These are phyloP conservation scores for Geopemphigus sp. DNA, from an alignment of 1,140 invertebrate species.

Conservation along the genomic window DNA sequence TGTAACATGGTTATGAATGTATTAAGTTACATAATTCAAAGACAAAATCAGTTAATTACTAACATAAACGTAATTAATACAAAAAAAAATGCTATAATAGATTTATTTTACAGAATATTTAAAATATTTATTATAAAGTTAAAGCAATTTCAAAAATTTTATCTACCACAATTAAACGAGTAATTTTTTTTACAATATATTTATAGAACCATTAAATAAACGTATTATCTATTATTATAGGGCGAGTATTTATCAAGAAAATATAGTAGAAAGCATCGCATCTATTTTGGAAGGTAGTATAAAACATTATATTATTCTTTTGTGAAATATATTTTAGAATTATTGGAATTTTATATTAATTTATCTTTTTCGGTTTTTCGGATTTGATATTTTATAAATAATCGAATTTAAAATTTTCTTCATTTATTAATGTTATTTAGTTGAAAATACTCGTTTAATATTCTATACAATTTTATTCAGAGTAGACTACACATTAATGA, in stretches of 20 bases:
- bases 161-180: slow-evolving; percentile 19
- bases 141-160: slow-evolving; percentile 37
- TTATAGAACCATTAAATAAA: background rate
- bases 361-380: no score
- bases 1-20: slow-evolving; percentile 43
- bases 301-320: background rate
- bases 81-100: slow-evolving; percentile 5
- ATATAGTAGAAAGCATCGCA: background rate
- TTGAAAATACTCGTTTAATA: no score
- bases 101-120: slow-evolving; percentile 34
- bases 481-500: no score
- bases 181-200: background rate
- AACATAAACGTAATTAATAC: slow-evolving; percentile 6
- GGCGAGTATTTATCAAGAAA: background rate
- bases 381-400: no score
- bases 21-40: slow-evolving; percentile 28
- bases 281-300: slow-evolving; percentile 28
- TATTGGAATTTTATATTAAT: no score
- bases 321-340: background rate
- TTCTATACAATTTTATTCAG: no score
- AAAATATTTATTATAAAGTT: slow-evolving; percentile 37
- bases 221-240: slow-evolving; percentile 4
- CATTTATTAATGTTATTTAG: no score
- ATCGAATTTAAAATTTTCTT: no score
- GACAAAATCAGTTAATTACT: slow-evolving; percentile 29